These are phyloP conservation scores for Cordylochernes scorpioides DNA, from an alignment of 2,888 invertebrate species.

Conservation along the genomic window DNA sequence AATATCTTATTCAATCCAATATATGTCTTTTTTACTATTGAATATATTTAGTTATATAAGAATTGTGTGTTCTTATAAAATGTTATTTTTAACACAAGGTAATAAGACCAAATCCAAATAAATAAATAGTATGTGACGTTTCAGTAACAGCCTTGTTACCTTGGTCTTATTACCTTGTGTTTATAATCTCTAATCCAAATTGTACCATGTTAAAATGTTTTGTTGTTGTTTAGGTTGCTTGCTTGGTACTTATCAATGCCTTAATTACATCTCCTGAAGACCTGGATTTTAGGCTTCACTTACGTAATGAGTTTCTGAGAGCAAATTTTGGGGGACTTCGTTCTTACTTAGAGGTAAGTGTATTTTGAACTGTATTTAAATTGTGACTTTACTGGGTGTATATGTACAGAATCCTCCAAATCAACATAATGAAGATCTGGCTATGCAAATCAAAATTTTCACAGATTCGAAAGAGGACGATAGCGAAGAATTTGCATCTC, in stretches of 20 bases:
- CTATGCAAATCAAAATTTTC: conserved; percentile 64
- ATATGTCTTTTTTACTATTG: no score
- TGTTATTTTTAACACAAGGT: no score
- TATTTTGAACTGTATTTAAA: conserved; percentile 5
- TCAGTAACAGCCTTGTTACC: no score
- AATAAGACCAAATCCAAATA: no score
- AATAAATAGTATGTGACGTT: no score
- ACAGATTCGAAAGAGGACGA: conserved; percentile 69
- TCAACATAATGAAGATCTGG: conserved; percentile 36
- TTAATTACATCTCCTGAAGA: conserved; percentile 59
- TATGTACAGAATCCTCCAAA: neutral
- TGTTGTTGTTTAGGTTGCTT: conserved; percentile 38
- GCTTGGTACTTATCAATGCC: conserved; percentile 80
- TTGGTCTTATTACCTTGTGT: no score
- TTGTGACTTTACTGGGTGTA: neutral
- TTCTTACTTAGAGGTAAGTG: conserved; percentile 1
- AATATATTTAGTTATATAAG: no score
- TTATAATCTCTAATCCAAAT: no score
- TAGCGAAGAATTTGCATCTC: conserved; percentile 64
- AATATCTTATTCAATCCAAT: no score
- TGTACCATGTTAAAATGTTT: no score
- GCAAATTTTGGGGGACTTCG: conserved; percentile 21
- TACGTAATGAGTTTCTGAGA: conserved; percentile 83
- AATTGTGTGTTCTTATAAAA: no score
- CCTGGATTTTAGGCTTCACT: conserved; percentile 67